phyloP scores from a whole-genome alignment of 2,888 invertebrate genomes.

The Habroteleia sp. region DNA sequence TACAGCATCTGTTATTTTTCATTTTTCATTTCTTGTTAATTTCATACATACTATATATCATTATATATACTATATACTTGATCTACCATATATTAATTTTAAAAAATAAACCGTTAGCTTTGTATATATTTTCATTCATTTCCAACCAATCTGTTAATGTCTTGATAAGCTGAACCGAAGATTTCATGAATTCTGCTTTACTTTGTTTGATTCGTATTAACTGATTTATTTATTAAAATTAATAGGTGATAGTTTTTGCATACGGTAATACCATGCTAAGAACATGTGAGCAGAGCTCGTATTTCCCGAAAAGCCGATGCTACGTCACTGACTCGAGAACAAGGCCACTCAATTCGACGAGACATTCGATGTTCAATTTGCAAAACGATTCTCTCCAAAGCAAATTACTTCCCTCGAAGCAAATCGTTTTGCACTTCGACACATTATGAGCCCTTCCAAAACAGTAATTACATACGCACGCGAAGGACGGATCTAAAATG shows the following conservation, averaged over 20 bases:
- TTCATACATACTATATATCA: slow-evolving; percentile 68
- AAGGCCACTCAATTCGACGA: slow-evolving; percentile 76
- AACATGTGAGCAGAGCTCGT: slow-evolving; percentile 65
- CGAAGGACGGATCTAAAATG: slow-evolving; percentile 79
- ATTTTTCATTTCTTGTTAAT: slow-evolving; percentile 73
- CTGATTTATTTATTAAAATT: slow-evolving; percentile 9
- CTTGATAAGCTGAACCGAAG: too few species aligned
- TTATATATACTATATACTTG: slow-evolving; percentile 59
- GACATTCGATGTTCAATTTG: slow-evolving; percentile 68
- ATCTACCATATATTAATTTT: slow-evolving; percentile 13
- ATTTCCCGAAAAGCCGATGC: slow-evolving; percentile 68
- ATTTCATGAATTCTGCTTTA: too few species aligned
- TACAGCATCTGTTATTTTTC: slow-evolving; percentile 78
- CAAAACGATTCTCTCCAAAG: slow-evolving; percentile 76
- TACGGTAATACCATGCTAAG: slow-evolving; percentile 49
- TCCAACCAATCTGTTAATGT: too few species aligned
- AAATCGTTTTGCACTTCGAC: slow-evolving; percentile 48
- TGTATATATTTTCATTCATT: slow-evolving; percentile 1
- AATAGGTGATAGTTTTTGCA: slow-evolving; percentile 25
- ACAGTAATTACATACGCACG: slow-evolving; percentile 66
- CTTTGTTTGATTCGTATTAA: too few species aligned
- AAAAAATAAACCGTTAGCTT: neutral
- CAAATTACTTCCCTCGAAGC: slow-evolving; percentile 66
- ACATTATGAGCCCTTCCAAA: slow-evolving; percentile 37
- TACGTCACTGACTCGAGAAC: slow-evolving; percentile 75